These are phyloP conservation scores for Drosophila elegans DNA, from an alignment of 1,140 invertebrate species.

Conservation along the genomic window DNA sequence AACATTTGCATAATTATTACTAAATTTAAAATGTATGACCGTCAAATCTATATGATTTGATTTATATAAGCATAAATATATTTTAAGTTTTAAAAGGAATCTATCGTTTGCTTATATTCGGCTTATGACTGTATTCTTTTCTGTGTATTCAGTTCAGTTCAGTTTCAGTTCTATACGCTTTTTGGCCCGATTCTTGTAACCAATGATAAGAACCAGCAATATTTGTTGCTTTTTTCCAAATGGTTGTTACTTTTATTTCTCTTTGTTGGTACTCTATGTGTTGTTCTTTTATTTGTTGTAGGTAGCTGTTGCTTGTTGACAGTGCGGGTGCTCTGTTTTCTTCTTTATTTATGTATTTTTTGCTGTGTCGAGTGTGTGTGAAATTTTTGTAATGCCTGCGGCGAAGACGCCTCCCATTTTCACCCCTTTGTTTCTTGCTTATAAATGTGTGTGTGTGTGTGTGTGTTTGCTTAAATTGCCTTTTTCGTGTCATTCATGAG, in stretches of 20 bases:
- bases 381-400: conserved; percentile 71
- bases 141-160: conserved; percentile 1
- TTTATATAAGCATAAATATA: too few relatives aligned
- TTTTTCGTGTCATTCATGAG: conserved; percentile 61
- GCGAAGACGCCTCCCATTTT: conserved; percentile 36
- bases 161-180: not conserved
- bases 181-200: conserved; percentile 52
- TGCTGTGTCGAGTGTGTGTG: conserved; percentile 33
- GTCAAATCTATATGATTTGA: too few relatives aligned
- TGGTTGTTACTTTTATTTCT: conserved; percentile 12
- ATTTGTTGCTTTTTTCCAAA: conserved; percentile 12
- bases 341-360: not conserved
- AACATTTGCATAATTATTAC: too few relatives aligned
- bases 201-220: conserved; percentile 60
- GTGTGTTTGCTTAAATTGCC: conserved; percentile 65
- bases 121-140: not conserved
- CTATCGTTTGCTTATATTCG: too few relatives aligned
- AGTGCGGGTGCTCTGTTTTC: conserved; percentile 28
- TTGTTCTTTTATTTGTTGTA: conserved; percentile 1
- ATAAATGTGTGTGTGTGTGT: conserved; percentile 5
- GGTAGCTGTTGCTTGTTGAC: conserved; percentile 21
- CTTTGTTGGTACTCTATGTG: not conserved
- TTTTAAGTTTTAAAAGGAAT: too few relatives aligned
- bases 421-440: not conserved
- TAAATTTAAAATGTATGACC: too few relatives aligned